Conservation (phyloP, 2,888 invertebrate species). For the Stomorhina lunata region DNA sequence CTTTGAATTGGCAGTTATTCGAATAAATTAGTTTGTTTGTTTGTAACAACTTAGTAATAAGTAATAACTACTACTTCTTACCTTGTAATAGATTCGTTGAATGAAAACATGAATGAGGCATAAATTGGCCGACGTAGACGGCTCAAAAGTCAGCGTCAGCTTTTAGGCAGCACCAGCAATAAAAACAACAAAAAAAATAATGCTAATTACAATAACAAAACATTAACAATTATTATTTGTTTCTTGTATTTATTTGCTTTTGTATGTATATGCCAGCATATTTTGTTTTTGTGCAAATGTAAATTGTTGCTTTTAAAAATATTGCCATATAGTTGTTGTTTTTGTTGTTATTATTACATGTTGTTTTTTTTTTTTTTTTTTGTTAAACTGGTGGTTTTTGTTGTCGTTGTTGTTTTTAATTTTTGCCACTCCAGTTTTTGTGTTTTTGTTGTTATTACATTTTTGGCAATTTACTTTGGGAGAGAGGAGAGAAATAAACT, state of each 20-base stretch:
- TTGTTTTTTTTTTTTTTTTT: slow-evolving; percentile 4
- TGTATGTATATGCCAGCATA: not conserved
- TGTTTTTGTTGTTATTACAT: slow-evolving; percentile 6
- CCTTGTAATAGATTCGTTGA: slow-evolving; percentile 68
- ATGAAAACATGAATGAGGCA: slow-evolving; percentile 66
- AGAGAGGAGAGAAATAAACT: not conserved
- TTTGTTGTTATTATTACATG: slow-evolving; percentile 9
- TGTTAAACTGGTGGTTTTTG: not conserved
- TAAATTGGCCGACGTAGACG: slow-evolving; percentile 47
- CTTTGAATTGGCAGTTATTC: no score
- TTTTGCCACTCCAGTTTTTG: slow-evolving; percentile 1
- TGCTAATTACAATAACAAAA: slow-evolving; percentile 14
- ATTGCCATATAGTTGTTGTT: not conserved
- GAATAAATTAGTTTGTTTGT: not conserved
- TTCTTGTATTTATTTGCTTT: not conserved
- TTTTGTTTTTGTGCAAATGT: not conserved
- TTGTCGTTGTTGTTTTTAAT: not conserved
- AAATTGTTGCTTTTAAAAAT: slow-evolving; percentile 12
- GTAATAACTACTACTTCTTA: slow-evolving; percentile 49
- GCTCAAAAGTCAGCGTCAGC: slow-evolving; percentile 33
- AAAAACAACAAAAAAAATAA: slow-evolving; percentile 2
- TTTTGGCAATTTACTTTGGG: slow-evolving; percentile 42
- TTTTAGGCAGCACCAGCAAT: not conserved
- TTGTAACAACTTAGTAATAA: not conserved
- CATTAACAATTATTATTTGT: slow-evolving; percentile 11